phyloP scores from a whole-genome alignment of 2,797 vertebrate genomes.

The Phaenicophaeus curvirostris region DNA sequence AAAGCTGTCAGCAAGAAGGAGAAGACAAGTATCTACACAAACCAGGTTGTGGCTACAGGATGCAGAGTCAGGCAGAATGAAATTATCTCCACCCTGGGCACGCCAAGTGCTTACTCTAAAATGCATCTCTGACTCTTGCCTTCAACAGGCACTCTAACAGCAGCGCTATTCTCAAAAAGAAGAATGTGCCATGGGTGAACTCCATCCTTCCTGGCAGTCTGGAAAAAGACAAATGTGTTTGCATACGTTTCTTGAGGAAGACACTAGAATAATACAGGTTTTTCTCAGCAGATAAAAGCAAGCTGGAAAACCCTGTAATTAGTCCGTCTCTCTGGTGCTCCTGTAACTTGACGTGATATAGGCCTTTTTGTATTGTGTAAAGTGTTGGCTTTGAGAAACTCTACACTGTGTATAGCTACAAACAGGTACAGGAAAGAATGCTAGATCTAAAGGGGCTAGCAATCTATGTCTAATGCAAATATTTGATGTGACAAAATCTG shows the following conservation, averaged over 20 bases:
- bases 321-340: background rate
- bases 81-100: background rate
- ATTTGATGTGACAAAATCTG: background rate
- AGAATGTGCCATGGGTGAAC: background rate
- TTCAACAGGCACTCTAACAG: background rate
- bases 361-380: conserved; percentile 8
- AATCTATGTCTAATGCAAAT: background rate
- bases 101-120: background rate
- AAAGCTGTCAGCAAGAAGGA: background rate
- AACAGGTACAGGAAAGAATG: background rate
- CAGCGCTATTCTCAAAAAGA: background rate
- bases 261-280: background rate
- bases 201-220: background rate
- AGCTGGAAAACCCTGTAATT: background rate
- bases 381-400: background rate
- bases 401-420: background rate
- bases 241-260: background rate
- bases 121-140: background rate
- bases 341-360: background rate
- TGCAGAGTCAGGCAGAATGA: background rate
- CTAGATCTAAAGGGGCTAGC: background rate
- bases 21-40: background rate
- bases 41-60: background rate
- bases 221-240: background rate
- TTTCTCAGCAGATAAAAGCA: background rate